Base-by-base conservation (phyloP, 2,113 vertebrate genomes). In the Equus przewalskii region DNA sequence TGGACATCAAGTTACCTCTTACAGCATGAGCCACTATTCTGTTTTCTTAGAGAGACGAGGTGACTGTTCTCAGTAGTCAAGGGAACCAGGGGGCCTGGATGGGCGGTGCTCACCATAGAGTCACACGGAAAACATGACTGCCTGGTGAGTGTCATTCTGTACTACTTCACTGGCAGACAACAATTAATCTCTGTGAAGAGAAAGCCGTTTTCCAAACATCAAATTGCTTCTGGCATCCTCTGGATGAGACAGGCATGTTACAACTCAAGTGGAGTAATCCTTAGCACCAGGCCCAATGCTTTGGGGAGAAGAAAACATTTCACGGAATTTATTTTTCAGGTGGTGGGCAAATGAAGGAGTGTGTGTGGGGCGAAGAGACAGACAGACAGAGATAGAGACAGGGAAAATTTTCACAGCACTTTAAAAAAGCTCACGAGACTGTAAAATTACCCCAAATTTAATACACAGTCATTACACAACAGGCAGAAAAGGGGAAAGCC, bases 301-400 rank as follows among this genome's bases (percentile, higher is more conserved):
- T 95, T 72, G 26, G 54, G 67, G 86, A 46, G 30, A 95, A 65
- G 41, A 93, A 91, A 91, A 65, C 6, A 18, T 78, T 65, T 44
- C 54, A 30, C 26, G 60, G 33, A 88, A 90, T 89, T 70, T 65
- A 82, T 28, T 70, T 86, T 88, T 95, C 87, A 89, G 44, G 89
- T 33, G 41, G 46, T 49, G 28, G 36, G 64, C 30, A 75, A 80
- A 83, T 7, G n/a, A 44, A 80, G 46, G 21, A 3, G 8, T 14
- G 16, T 24, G 72, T 62, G 19, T 11, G 15, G 2, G 3, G 8
- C 33, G 6, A 54, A 54, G 26, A 15, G 15, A 30, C 7, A 49
- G 28, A 21, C 0, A 44, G 6, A 72, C 22, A 22, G 12, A n/a
- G 15, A 67, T 12, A 30, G 15, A 79, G 15, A 21, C 0, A 26